Evolutionary conservation across 2,113 vertebrate species (phyloP), one percentile per base, ranked within the genome.

Genomic region (Crotalus viridis): DNA sequence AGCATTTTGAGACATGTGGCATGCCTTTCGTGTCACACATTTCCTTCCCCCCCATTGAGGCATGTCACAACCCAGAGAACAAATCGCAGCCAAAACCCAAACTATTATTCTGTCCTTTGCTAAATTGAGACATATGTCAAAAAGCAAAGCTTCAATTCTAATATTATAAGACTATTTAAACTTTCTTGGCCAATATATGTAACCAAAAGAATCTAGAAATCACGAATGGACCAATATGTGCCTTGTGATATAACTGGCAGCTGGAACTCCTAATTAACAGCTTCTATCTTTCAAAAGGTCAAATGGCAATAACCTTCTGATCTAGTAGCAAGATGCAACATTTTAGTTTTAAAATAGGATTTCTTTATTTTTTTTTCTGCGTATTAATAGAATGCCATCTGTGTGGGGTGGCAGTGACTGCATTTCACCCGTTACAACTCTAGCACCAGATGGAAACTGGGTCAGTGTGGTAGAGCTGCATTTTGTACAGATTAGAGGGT

Each of bases 1-100:
- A 93, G 95, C 7, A 48, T 96, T 96, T 91, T 61, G 94, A 96
- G 97, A 97, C 97, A 97, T 96, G 97, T 96, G 97, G 97, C 96
- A 93, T 95, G 87, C 95, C 94, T 96, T 15, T 2, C 28, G 13
- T 15, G 93, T 95, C 28, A 12, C 95, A 94, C 88, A 0, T 95
- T 93, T 93, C 94, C 19, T 81, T 39, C 88, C 93, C 94, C 87
- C 87, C 64, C 87, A 0, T 61, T 74, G 87, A 28, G 74, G 88
- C 55, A 3, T 90, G 95, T 92, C 4, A 5, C 61, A 89, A 95
- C 64, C 93, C 94, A 93, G 94, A 88, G 7, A 2, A 90, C 3
- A 4, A 55, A 88, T 93, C 8, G 0, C 89, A 94, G 93, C 64
- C 94, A 64, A 88, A 51, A 91, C 64, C 94, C 26, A 91, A 92